These are phyloP conservation scores for Diachrysia chrysitis DNA, from an alignment of 2,888 invertebrate genomes.

Conservation along the genomic window DNA sequence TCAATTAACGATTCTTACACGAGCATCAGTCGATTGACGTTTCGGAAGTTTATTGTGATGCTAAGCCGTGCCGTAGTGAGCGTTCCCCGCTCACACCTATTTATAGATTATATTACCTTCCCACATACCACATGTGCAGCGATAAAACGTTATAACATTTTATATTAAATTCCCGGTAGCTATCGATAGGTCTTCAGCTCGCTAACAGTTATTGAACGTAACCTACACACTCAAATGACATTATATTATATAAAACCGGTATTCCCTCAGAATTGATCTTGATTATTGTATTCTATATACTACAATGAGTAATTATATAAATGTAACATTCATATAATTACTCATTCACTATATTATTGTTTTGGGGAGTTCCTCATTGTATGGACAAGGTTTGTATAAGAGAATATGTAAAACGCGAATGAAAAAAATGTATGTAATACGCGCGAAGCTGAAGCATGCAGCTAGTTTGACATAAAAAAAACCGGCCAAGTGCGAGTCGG, in stretches of 20 bases:
- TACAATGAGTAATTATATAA: too few relatives aligned
- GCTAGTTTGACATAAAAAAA: too few relatives aligned
- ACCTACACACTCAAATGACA: neutral
- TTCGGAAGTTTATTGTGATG: constrained; percentile 46
- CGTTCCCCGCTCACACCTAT: neutral
- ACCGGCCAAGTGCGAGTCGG: too few relatives aligned
- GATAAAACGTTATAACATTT: constrained; percentile 8
- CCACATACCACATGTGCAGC: neutral
- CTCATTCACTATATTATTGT: too few relatives aligned
- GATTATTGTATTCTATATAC: too few relatives aligned
- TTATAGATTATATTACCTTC: constrained; percentile 2
- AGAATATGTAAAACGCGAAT: too few relatives aligned
- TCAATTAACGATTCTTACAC: constrained; percentile 47
- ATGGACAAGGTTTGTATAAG: too few relatives aligned
- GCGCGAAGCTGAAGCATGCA: too few relatives aligned
- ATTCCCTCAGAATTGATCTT: too few relatives aligned
- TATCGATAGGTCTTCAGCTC: neutral
- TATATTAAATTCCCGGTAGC: neutral
- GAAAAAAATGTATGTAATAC: too few relatives aligned
- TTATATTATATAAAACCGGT: neutral
- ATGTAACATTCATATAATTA: too few relatives aligned
- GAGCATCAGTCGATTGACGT: constrained; percentile 30
- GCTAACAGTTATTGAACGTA: neutral
- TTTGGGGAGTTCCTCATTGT: too few relatives aligned
- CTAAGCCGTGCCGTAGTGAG: constrained; percentile 36